Base-by-base conservation (phyloP, 1,140 invertebrate species). In the Coboldia fuscipes region DNA sequence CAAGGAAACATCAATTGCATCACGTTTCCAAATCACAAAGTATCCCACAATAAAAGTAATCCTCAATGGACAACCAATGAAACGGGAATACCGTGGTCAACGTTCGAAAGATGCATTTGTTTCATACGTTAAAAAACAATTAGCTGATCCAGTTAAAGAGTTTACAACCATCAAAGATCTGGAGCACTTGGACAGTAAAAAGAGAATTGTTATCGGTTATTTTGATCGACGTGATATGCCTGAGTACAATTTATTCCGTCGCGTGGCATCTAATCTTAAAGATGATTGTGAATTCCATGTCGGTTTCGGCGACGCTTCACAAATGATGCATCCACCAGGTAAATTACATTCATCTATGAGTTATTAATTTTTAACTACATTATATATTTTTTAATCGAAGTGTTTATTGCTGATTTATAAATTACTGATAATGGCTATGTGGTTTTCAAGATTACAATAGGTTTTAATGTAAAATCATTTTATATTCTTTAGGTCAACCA, bases 11-110 rank as follows among this genome's bases (percentile, higher is more conserved):
- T 60, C 68, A 32, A 65, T 97, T 32, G 83, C 90, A 7, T 72
- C 74, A 8, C 70, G 82, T 42, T 98, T 92, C 59, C 85, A 96
- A 46, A 94, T 98, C 29, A 82, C 74, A 12, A 99, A 99, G 64
- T 99, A 98, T 62, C 96, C 96, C 16, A 98, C 96, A 12, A 57
- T 99, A 22, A 99, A 99, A 62, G 58, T 98, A 14, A 82, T 97
- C 46, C 68, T 85, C 20, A 93, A 93, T 71, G 94, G 94, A 1
- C 71, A 90, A 46, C 68, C 85, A 7, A 70, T 78, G 1, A 99
- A 98, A 58, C 72, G 79, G 46, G 96, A 99, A 58, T 99, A 97
- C 47, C 68, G 94, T 48, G 90, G 68, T 10, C 65, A 69, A 44
- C 47, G 67, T 8, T 68, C 66, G 21, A 58, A 60, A 0, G 68